Conservation (phyloP, 2,797 vertebrate species). For the Miichthys miiuy region DNA sequence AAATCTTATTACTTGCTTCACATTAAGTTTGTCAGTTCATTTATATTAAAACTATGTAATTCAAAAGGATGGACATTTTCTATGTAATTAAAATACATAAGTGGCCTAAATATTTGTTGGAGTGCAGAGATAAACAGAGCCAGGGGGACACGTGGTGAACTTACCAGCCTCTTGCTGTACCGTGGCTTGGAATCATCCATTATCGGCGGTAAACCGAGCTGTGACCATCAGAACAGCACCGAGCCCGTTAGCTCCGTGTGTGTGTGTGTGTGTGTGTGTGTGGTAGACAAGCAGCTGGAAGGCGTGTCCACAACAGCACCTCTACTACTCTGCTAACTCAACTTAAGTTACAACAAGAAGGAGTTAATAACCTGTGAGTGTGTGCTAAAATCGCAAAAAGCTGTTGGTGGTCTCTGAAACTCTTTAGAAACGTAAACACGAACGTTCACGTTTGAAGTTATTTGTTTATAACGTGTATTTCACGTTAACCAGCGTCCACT, state of each 20-base stretch:
- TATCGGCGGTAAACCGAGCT: background rate
- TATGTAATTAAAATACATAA: too few relatives aligned
- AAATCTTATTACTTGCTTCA: too few relatives aligned
- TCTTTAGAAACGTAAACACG: background rate
- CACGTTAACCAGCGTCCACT: background rate
- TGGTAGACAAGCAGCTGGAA: conserved; percentile 3
- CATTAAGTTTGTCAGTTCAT: too few relatives aligned
- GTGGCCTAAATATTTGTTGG: too few relatives aligned
- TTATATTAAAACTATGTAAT: too few relatives aligned
- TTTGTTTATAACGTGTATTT: background rate
- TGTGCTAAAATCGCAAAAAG: too few relatives aligned
- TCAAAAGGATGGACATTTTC: too few relatives aligned
- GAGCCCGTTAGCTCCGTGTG: conserved; percentile 7
- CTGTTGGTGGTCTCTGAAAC: background rate
- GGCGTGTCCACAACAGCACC: background rate
- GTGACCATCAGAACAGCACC: background rate
- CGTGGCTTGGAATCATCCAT: conserved; percentile 91
- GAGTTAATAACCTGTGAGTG: too few relatives aligned
- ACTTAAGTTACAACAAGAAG: background rate
- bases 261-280: too few relatives aligned
- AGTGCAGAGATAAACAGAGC: background rate
- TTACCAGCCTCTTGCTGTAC: conserved; percentile 95
- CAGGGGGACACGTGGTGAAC: conserved; percentile 59
- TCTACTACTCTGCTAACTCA: background rate
- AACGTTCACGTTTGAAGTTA: too few relatives aligned